Evolutionary conservation across 2,113 vertebrate species (phyloP).

Genomic region (Bufo gargarizans): DNA sequence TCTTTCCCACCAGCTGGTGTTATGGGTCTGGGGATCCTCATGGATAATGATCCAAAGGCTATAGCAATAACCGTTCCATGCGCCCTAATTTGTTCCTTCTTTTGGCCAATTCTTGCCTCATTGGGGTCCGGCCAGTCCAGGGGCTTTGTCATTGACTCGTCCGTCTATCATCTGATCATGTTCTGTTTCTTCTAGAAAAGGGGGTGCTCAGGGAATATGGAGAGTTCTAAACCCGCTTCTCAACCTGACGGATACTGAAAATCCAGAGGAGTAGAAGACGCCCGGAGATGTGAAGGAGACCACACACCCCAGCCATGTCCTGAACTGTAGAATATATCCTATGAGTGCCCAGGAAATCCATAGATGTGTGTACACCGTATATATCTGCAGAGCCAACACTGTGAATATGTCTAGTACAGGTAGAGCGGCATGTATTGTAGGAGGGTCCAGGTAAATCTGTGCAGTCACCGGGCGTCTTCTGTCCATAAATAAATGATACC

Average conservation of each 20-base stretch:
- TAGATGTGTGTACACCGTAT: neutral
- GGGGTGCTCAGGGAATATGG: conserved; percentile 42
- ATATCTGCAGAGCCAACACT: neutral
- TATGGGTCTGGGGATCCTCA: too few species aligned
- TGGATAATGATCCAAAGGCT: too few species aligned
- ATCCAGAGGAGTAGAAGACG: neutral
- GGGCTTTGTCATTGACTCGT: too few species aligned
- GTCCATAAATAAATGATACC: too few species aligned
- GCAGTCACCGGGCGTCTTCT: too few species aligned
- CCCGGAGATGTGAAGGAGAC: neutral
- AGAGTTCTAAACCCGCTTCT: conserved; percentile 24
- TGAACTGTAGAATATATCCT: neutral
- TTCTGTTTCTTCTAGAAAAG: conserved; percentile 40
- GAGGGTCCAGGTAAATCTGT: too few species aligned
- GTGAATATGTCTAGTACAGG: neutral
- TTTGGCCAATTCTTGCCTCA: neutral
- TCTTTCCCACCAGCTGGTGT: neutral
- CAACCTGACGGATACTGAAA: neutral
- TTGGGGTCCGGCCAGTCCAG: neutral
- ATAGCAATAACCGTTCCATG: too few species aligned
- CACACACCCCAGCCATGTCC: neutral
- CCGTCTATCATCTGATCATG: neutral
- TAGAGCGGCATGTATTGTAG: neutral
- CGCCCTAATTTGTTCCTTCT: neutral
- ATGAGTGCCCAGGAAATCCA: neutral